Evolutionary conservation across 2,113 vertebrate genomes (phyloP), one percentile per base, ranked within the genome.

Genomic region (Cottus gobio): DNA sequence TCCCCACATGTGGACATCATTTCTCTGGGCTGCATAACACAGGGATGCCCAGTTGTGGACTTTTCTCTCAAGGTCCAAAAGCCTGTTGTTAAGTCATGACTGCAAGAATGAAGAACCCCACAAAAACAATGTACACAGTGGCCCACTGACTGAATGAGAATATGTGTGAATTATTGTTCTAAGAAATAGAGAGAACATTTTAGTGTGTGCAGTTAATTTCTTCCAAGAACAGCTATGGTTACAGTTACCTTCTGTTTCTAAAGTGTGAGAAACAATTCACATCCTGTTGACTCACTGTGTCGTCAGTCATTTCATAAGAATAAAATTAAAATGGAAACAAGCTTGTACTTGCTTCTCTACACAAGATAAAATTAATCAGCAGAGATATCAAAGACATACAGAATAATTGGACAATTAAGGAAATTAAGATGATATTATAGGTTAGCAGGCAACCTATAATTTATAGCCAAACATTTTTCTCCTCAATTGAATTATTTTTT

Each of bases 11-110:
- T 97, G 0, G 95, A 96, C 7, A 65, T 96, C 60, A 88, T 97
- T 82, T 97, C 96, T 0, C 71, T 97, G 70, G 96, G 96, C 52
- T 95, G 95, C 87, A 93, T 97, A 54, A 97, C 96, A 3, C 96
- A 97, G 72, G 95, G 95, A 0, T 95, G 95, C 52, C 95, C 91
- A 0, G 93, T 94, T 7, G 92, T 96, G 0, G 96, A 97, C 82
- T 97, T 97, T 74, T 97, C 96, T 3, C 95, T 97, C 26, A 97
- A 96, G 87, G 87, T 96, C 72, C 85, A 84, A 48, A 85, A 70
- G 39, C 72, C 87, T 50, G 61, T 1, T 39, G 5, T n/a, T 26
- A 20, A 26, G 3, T 68, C 30, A 56, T 9, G 10, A 6, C 36
- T 34, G 8, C 2, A 46, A 28, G 24, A 72, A 11, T 46, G n/a